Evolutionary conservation across 2,113 vertebrate species (phyloP).

Genomic region (Bubo blakistoni): DNA sequence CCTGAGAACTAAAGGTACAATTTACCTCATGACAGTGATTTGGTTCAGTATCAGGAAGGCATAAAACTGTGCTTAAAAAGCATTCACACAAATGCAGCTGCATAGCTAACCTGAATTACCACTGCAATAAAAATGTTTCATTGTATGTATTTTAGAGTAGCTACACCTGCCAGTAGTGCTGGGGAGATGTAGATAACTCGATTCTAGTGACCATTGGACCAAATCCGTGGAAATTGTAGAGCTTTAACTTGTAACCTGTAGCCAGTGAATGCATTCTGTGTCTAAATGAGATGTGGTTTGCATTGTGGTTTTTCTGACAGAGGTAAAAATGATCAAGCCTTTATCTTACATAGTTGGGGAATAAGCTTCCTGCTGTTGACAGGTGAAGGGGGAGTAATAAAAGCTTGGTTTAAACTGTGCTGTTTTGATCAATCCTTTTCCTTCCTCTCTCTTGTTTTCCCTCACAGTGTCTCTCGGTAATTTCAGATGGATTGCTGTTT

Average conservation of each 20-base stretch:
- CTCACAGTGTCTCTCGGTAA: neutral
- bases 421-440: neutral
- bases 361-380: neutral
- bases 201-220: neutral
- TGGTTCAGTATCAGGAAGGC: neutral
- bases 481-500: neutral
- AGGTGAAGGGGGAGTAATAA: neutral
- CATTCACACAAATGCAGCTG: neutral
- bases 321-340: neutral
- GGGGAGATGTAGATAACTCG: neutral
- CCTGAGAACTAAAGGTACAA: neutral
- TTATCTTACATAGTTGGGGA: neutral
- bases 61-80: neutral
- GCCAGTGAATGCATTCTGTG: neutral
- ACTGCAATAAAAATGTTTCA: neutral
- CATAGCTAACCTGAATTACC: neutral
- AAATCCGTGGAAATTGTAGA: neutral
- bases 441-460: neutral
- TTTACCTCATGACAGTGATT: neutral
- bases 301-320: neutral
- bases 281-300: neutral
- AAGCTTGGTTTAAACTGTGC: neutral
- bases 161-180: neutral
- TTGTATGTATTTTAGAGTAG: neutral
- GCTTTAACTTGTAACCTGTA: neutral